These are phyloP conservation scores for Archilochus colubris DNA, from an alignment of 2,113 vertebrate genomes.

Conservation along the genomic window DNA sequence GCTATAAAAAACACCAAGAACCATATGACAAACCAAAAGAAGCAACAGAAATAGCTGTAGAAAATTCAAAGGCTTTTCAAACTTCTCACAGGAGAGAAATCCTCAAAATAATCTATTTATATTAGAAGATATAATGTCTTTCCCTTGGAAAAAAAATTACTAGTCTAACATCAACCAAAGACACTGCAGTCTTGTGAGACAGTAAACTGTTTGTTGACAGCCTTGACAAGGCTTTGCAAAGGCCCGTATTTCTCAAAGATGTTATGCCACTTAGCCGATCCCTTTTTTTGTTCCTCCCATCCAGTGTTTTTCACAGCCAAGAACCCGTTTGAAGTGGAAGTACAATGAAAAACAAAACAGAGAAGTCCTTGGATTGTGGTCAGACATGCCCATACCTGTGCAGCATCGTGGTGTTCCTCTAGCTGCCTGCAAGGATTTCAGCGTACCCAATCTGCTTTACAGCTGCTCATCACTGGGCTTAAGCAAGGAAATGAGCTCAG, in stretches of 20 bases:
- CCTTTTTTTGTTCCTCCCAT: background rate
- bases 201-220: conserved; percentile 48
- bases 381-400: conserved; percentile 71
- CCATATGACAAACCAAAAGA: conserved; percentile 17
- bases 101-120: conserved; percentile 43
- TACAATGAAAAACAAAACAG: conserved; percentile 50
- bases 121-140: conserved; percentile 20
- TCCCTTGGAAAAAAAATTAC: background rate
- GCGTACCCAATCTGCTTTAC: background rate
- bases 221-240: conserved; percentile 67
- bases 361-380: conserved; percentile 20
- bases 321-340: conserved; percentile 73
- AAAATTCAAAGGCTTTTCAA: conserved; percentile 52
- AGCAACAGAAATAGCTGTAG: background rate
- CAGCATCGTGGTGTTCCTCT: conserved; percentile 65
- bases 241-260: conserved; percentile 74
- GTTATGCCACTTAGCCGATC: conserved; percentile 71
- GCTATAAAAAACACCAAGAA: conserved; percentile 5
- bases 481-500: background rate
- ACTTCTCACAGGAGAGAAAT: background rate
- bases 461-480: conserved; percentile 38
- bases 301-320: conserved; percentile 71
- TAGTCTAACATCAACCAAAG: conserved; percentile 23
- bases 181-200: conserved; percentile 26
- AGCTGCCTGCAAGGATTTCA: conserved; percentile 23